A percentile compares a stretch with the other conserved stretches of the same genome.
Evolutionary conservation across 1,140 invertebrate genomes (phyloP).

Genomic region (Scaptomyza montana): DNA sequence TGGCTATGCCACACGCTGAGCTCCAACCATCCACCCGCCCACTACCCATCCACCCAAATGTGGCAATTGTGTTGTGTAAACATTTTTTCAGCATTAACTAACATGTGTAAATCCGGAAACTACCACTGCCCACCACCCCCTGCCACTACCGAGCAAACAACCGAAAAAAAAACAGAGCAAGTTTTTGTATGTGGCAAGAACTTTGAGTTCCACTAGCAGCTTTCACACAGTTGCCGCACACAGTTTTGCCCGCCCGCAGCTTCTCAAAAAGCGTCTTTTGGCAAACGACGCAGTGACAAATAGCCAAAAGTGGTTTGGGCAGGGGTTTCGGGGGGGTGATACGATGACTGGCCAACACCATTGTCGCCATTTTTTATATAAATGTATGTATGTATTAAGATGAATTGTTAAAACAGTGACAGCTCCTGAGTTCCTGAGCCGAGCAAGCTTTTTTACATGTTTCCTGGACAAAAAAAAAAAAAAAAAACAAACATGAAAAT

Average conservation of each 20-base stretch:
- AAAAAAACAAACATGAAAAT: background rate
- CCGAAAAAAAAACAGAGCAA: constrained; percentile 31
- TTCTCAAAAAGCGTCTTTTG: constrained; percentile 39
- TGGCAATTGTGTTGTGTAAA: constrained; percentile 80
- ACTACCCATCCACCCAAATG: background rate
- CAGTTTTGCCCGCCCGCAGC: constrained; percentile 17
- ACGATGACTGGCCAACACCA: constrained; percentile 69
- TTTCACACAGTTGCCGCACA: background rate
- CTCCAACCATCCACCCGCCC: constrained; percentile 12
- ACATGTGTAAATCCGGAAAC: constrained; percentile 69
- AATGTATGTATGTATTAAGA: constrained; percentile 64
- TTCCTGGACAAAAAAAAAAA: constrained; percentile 1
- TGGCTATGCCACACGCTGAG: constrained; percentile 44
- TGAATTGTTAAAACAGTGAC: constrained; percentile 79
- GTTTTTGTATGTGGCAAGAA: constrained; percentile 33
- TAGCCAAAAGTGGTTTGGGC: constrained; percentile 23
- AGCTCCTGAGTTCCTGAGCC: constrained; percentile 46
- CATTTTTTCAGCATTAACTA: constrained; percentile 81
- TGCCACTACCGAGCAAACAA: background rate
- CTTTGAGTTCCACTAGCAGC: constrained; percentile 4
- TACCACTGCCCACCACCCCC: constrained; percentile 21
- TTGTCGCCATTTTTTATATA: constrained; percentile 71
- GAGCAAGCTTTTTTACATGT: constrained; percentile 18
- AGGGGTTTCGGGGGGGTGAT: constrained; percentile 9
- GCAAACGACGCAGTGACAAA: constrained; percentile 70